A percentile compares a stretch with the other conserved stretches of the same genome.
phyloP scores from a whole-genome alignment of 2,888 invertebrate genomes.

The Podotricha telesiphe region DNA sequence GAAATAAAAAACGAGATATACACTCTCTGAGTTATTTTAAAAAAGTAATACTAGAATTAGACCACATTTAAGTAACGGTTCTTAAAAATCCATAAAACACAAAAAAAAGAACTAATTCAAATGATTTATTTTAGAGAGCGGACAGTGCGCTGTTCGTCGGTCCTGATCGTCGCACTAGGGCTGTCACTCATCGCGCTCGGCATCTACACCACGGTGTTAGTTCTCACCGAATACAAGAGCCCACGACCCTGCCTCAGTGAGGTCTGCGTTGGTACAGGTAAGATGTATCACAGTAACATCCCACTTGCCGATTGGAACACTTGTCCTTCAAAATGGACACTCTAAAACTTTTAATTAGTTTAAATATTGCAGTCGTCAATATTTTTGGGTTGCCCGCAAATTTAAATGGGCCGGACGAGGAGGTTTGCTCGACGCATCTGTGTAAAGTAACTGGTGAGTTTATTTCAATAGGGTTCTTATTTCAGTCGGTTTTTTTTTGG shows the following conservation, averaged over 20 bases:
- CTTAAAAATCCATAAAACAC: neutral
- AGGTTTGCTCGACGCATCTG: constrained; percentile 18
- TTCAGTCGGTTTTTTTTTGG: neutral
- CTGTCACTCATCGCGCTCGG: constrained; percentile 77
- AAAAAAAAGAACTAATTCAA: neutral
- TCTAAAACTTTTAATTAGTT: constrained; percentile 20
- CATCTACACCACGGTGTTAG: constrained; percentile 75
- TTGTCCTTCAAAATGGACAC: constrained; percentile 42
- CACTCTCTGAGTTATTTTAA: too few relatives aligned
- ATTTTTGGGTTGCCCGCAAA: constrained; percentile 6
- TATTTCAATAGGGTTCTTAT: too few relatives aligned
- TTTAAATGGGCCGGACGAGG: constrained; percentile 2
- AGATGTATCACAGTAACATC: constrained; percentile 35
- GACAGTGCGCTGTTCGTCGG: constrained; percentile 77
- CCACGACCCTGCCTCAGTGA: constrained; percentile 82
- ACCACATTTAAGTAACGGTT: neutral
- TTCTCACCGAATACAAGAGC: constrained; percentile 71
- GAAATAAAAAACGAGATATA: too few relatives aligned
- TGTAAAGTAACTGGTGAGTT: constrained; percentile 38
- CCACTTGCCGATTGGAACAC: constrained; percentile 33
- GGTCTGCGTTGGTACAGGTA: constrained; percentile 86
- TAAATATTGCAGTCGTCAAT: constrained; percentile 11
- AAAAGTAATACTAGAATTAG: too few relatives aligned
- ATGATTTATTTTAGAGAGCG: constrained; percentile 64
- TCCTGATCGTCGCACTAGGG: constrained; percentile 78